Base-by-base conservation (phyloP, 2,888 invertebrate genomes). In the Pyrocoelia pectoralis region DNA sequence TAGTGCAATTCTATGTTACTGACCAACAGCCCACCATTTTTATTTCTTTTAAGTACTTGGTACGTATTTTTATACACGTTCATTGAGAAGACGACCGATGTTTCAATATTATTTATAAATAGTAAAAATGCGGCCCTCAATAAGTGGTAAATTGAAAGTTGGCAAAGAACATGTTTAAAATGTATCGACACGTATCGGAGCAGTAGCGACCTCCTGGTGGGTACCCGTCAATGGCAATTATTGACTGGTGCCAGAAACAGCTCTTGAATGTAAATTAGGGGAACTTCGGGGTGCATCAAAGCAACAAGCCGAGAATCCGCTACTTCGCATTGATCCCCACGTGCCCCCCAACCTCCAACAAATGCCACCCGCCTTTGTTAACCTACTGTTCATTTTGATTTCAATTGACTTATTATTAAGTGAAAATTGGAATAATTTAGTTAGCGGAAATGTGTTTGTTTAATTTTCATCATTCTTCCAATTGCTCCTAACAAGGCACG, bases 201-300 rank as follows among this genome's bases (percentile, higher is more conserved):
- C 64, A 56, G 60, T 53, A 64, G 51, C 68, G 69, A 68, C 65
- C 67, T 68, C 69, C 69, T 67, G 69, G 65, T 62, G 68, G 62
- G 65, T 46, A 46, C 68, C 66, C 66, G 69, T 70, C 69, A 67
- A 66, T 71, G 70, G 60, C 76, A 75, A 77, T 76, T 77, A 77
- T 76, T 73, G 76, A 75, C 74, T 75, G 71, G 74, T 75, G 76
- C 73, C 74, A 73, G 70, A 65, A 70, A 71, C 76, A 73, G 71
- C 68, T 65, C 65, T 68, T 66, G 76, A 76, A 76, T 76, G 74
- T 73, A 75, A 76, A 76, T 76, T 74, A 76, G 74, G 75, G 73
- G 71, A 73, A 73, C 74, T 75, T 74, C 73, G 68, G 71, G 67
- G 70, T 71, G 69, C 72, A 74, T 76, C 76, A 76, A 75, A 76